Evolutionary conservation across 2,888 invertebrate species (phyloP), one percentile per base, ranked within the genome.

Genomic region (Diarsia rubi): DNA sequence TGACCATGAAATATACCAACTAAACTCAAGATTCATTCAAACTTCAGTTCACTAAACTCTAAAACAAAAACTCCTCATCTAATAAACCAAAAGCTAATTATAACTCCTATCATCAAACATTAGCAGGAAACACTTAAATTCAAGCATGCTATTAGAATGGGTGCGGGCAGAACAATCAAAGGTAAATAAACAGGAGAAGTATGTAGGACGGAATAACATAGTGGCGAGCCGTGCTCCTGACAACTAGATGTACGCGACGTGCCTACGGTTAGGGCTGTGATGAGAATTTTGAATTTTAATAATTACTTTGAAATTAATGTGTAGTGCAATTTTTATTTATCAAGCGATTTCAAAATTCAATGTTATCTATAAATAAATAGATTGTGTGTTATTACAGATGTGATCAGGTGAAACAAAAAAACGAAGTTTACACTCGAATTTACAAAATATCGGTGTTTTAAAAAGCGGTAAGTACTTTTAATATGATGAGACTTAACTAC

Each of bases 131-230:
- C 64, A 73, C 81, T 84, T 75, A 73, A 75, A 77, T 73, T 59
- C 68, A 81, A 75, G 60, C 68, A 67, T 78, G 67, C 62, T 45
- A 77, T 79, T 62, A 75, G 70, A 75, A 77, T 73, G 54, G 42
- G 74, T 57, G 74, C 52, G 72, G 72, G 73, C 47, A 67, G 66
- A 76, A 79, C 80, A 78, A 77, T 81, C 80, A 80, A 78, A 82
- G 80, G 77, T 76, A 85, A 83, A 81, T 83, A 82, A 82, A 83
- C 76, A 66, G 57, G 66, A 79, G 69, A 86, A 84, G 72, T 86
- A 87, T 79, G 67, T 79, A 78, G 86, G 27, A 45, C 72, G 64
- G 64, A 63, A 74, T 70, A 80, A 68, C 75, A 78, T 73, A 60
- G 74, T n/a, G 60, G 79, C 37, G 52, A 57, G 73, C 42, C 49